Percentiles rank a stretch among this genome's conserved stretches.
Evolutionary conservation across 1,140 invertebrate species (phyloP).

Genomic region (Drosophila sucinea): DNA sequence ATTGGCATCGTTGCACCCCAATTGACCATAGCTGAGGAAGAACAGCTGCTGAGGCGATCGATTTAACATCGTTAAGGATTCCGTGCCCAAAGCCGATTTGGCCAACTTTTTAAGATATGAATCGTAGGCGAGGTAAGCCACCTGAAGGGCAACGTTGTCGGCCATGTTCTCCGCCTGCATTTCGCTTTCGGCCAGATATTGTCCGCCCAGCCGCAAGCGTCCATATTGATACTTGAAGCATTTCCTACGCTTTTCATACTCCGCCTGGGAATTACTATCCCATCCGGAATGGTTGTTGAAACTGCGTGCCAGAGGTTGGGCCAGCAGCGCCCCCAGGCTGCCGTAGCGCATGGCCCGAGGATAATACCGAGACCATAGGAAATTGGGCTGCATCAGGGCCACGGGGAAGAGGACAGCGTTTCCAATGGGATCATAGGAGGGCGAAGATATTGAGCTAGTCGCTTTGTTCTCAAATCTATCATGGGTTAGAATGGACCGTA

Average conservation of each 20-base stretch:
- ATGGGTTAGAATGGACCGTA: slow-evolving; percentile 39
- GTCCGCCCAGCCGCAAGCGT: slow-evolving; percentile 48
- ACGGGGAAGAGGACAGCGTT: slow-evolving; percentile 63
- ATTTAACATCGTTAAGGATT: slow-evolving; percentile 84
- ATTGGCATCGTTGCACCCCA: slow-evolving; percentile 67
- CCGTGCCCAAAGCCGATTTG: slow-evolving; percentile 30
- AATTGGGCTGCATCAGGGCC: slow-evolving; percentile 67
- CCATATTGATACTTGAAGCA: slow-evolving; percentile 74
- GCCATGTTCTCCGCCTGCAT: slow-evolving; percentile 90
- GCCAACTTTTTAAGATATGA: slow-evolving; percentile 57
- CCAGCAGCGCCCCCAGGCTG: slow-evolving; percentile 85
- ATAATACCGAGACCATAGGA: slow-evolving; percentile 72
- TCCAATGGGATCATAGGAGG: slow-evolving; percentile 39
- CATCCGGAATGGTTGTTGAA: slow-evolving; percentile 84
- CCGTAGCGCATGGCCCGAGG: slow-evolving; percentile 84
- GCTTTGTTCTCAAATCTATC: not conserved
- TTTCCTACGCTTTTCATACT: slow-evolving; percentile 51
- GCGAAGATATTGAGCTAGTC: not conserved
- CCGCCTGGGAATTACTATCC: slow-evolving; percentile 51
- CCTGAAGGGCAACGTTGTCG: slow-evolving; percentile 86
- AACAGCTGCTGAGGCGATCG: slow-evolving; percentile 87
- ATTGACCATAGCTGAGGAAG: slow-evolving; percentile 88
- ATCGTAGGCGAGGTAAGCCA: slow-evolving; percentile 85
- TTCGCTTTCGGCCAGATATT: slow-evolving; percentile 86
- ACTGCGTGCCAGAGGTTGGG: slow-evolving; percentile 87